Conservation (phyloP, 2,797 vertebrate species). For the Thalassophryne amazonica region DNA sequence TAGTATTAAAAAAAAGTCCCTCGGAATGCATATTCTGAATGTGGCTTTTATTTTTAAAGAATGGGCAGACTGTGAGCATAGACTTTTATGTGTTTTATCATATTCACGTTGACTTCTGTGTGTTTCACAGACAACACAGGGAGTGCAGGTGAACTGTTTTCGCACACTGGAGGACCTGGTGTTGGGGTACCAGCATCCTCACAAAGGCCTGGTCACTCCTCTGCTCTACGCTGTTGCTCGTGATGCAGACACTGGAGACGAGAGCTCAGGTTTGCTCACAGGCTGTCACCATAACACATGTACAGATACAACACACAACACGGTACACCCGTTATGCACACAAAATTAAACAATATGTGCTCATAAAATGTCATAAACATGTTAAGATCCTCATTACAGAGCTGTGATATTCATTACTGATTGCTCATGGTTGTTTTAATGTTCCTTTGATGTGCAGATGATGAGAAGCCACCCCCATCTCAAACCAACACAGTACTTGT, state of each 20-base stretch:
- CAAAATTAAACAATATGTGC: neutral
- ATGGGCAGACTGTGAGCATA: neutral
- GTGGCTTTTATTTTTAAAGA: slow-evolving; percentile 4
- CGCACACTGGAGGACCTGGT: slow-evolving; percentile 80
- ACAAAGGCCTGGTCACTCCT: slow-evolving; percentile 81
- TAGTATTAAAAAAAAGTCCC: too few relatives aligned
- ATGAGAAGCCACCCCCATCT: slow-evolving; percentile 67
- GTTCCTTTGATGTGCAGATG: slow-evolving; percentile 62
- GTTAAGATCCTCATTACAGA: neutral
- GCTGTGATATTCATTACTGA: neutral
- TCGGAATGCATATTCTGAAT: too few relatives aligned
- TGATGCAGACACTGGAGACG: slow-evolving; percentile 73
- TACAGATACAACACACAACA: neutral
- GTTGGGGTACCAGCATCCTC: slow-evolving; percentile 79
- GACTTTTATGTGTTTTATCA: neutral
- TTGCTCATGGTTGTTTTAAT: neutral
- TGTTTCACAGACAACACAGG: slow-evolving; percentile 75
- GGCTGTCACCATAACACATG: neutral
- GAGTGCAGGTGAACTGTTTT: slow-evolving; percentile 83
- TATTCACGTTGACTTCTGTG: neutral
- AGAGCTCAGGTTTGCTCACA: slow-evolving; percentile 76
- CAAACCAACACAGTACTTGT: slow-evolving; percentile 31
- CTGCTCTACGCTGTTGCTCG: slow-evolving; percentile 76
- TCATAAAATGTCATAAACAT: neutral
- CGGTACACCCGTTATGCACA: neutral